These are phyloP conservation scores for Globodera ellingtonae DNA, from an alignment of 1,140 invertebrate species.

Conservation along the genomic window DNA sequence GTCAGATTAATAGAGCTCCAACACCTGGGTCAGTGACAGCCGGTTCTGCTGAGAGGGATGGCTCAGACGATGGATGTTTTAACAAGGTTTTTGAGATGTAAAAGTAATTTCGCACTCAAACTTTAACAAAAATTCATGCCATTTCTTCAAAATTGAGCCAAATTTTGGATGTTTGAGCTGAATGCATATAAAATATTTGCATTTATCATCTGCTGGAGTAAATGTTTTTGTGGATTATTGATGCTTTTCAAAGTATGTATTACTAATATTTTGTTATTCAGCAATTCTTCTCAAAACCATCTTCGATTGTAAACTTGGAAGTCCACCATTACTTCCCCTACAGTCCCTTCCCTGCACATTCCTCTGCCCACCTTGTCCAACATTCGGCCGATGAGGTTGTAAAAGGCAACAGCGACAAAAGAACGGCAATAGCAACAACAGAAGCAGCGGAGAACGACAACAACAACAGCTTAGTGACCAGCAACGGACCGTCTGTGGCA, in stretches of 20 bases:
- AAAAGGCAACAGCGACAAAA: not conserved
- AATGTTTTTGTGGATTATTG: not conserved
- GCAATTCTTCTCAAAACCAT: not conserved
- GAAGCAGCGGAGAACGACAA: not conserved
- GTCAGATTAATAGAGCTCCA: not conserved
- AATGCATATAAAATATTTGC: no score
- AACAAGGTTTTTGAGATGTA: slow-evolving; percentile 9
- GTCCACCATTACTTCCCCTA: not conserved
- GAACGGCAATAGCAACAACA: not conserved
- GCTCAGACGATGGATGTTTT: not conserved
- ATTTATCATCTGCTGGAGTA: no score
- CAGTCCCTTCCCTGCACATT: not conserved
- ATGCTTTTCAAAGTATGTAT: not conserved
- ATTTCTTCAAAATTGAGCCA: not conserved
- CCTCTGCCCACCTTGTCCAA: not conserved
- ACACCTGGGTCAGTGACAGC: slow-evolving; percentile 1
- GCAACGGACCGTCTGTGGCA: not conserved
- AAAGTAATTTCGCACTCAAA: not conserved
- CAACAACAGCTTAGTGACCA: not conserved
- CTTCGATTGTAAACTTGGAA: not conserved
- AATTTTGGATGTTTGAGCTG: not conserved
- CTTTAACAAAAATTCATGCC: not conserved
- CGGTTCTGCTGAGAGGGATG: not conserved
- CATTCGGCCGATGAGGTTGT: not conserved
- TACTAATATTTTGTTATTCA: not conserved